Conservation (phyloP, 2,797 vertebrate species). For the Steatocranus sp. region DNA sequence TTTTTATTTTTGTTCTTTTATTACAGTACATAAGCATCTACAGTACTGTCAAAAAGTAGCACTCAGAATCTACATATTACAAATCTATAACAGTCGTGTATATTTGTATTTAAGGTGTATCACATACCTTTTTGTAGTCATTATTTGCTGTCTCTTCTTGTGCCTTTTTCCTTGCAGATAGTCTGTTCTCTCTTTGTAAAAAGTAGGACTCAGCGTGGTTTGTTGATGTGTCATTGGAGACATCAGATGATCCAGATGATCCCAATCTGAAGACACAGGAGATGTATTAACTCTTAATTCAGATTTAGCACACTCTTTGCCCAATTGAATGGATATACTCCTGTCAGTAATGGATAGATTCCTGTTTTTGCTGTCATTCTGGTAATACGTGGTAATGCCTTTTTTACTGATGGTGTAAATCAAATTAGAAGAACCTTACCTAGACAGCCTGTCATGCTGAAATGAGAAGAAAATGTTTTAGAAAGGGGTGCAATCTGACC, state of each 20-base stretch:
- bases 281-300: neutral
- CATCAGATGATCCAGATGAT: constrained; percentile 66
- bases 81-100: neutral
- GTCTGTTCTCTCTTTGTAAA: constrained; percentile 79
- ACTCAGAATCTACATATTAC: neutral
- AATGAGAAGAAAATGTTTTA: constrained; percentile 41
- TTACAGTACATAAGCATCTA: neutral
- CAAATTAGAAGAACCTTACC: constrained; percentile 71
- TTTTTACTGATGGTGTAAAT: neutral
- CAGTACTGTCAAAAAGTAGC: neutral
- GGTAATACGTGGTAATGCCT: neutral
- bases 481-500: neutral
- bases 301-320: neutral
- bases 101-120: neutral
- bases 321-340: neutral
- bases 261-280: constrained; percentile 71
- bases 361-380: neutral
- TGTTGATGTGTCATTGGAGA: constrained; percentile 70
- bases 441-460: constrained; percentile 84
- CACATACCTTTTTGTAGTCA: constrained; percentile 86
- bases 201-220: constrained; percentile 77
- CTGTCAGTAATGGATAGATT: neutral
- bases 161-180: constrained; percentile 76
- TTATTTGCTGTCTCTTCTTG: constrained; percentile 78
- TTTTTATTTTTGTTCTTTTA: neutral